Conservation (phyloP, 2,888 invertebrate species). For the Lagria hirta region DNA sequence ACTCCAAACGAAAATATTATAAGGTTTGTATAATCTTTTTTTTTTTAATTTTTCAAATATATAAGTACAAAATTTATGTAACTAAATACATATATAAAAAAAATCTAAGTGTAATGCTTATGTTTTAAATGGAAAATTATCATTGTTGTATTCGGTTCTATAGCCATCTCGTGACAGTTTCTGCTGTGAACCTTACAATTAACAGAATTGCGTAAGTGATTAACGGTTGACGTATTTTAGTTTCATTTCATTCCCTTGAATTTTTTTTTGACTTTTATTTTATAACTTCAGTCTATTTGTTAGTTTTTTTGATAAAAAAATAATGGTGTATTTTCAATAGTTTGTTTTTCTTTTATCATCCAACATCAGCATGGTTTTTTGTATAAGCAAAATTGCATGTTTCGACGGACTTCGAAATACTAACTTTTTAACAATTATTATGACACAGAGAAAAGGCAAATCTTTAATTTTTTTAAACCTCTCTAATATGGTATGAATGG, state of each 20-base stretch:
- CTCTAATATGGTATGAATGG: too few relatives aligned
- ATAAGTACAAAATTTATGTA: too few relatives aligned
- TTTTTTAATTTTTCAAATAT: too few relatives aligned
- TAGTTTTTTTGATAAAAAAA: constrained; percentile 5
- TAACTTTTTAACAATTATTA: too few relatives aligned
- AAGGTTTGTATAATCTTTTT: constrained; percentile 56
- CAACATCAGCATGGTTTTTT: constrained; percentile 19
- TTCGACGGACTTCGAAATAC: neutral
- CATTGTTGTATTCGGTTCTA: constrained; percentile 52
- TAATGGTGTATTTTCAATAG: constrained; percentile 1
- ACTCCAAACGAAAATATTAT: constrained; percentile 74
- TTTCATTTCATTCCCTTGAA: constrained; percentile 31
- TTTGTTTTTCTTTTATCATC: constrained; percentile 12
- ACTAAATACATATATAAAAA: too few relatives aligned
- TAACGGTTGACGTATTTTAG: constrained; percentile 36
- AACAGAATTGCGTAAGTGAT: constrained; percentile 90
- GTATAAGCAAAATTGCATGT: too few relatives aligned
- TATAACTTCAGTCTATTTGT: constrained; percentile 7
- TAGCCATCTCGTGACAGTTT: constrained; percentile 92
- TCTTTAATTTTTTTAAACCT: too few relatives aligned
- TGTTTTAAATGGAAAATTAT: constrained; percentile 11
- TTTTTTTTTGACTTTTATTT: constrained; percentile 8
- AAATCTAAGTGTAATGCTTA: too few relatives aligned
- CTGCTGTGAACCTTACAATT: constrained; percentile 88
- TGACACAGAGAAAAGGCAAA: too few relatives aligned